A percentile compares a stretch with the other conserved stretches of the same genome.
Conservation (phyloP, 2,113 vertebrate genomes). For the Calonectris borealis region DNA sequence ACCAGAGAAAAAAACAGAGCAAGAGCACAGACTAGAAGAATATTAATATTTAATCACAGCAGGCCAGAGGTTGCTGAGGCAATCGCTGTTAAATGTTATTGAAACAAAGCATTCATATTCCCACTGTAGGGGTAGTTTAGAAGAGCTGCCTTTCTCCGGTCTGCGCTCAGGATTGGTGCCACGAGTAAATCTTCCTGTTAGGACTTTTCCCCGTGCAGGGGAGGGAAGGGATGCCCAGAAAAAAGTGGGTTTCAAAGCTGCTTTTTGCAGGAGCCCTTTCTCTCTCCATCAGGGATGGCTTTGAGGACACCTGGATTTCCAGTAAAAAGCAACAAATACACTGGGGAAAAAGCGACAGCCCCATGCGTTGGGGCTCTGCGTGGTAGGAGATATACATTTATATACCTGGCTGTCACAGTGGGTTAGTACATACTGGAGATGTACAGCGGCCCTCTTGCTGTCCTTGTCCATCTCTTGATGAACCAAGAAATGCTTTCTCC, state of each 20-base stretch:
- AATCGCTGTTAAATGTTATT: slow-evolving; percentile 57
- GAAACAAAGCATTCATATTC: slow-evolving; percentile 56
- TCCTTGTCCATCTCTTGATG: not conserved
- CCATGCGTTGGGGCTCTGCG: fast-evolving
- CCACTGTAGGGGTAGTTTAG: not conserved
- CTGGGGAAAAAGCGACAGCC: not conserved
- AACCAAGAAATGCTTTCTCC: not conserved
- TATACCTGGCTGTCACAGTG: fast-evolving
- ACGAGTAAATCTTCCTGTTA: not conserved
- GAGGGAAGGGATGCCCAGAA: not conserved
- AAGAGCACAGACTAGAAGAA: slow-evolving; percentile 9
- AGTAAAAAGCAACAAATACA: not conserved
- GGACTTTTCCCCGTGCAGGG: not conserved
- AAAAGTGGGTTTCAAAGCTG: not conserved
- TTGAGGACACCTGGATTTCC: not conserved
- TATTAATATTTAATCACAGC: slow-evolving; percentile 64
- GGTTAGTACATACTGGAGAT: not conserved
- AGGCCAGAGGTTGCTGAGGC: slow-evolving; percentile 29
- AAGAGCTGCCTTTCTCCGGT: not conserved
- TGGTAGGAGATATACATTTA: not conserved
- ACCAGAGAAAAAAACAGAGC: not conserved
- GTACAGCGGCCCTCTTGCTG: not conserved
- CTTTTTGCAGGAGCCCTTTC: not conserved
- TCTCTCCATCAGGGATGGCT: not conserved
- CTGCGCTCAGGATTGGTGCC: not conserved